Percentiles rank a stretch among this genome's conserved stretches.
Conservation (phyloP, 2,888 invertebrate species). For the Eulithis prunata region DNA sequence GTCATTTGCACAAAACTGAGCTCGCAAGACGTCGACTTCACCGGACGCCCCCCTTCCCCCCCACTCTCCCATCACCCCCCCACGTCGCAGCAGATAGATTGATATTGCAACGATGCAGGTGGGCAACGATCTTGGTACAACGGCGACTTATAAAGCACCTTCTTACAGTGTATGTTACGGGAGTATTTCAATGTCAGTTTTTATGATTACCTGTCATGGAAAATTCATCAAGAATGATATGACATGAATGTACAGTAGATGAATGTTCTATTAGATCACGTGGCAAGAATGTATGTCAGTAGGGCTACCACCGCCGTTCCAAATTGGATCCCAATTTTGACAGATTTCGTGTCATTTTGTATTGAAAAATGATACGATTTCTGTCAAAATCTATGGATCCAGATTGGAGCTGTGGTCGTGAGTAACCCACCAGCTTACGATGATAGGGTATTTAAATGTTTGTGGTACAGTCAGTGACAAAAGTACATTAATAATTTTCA, state of each 20-base stretch:
- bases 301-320: no score
- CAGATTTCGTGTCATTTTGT: no score
- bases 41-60: constrained; percentile 44
- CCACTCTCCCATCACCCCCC: constrained; percentile 41
- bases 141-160: constrained; percentile 59
- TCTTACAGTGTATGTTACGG: constrained; percentile 31
- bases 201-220: constrained; percentile 15
- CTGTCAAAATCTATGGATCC: no score
- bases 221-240: not conserved
- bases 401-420: no score
- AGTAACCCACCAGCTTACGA: no score
- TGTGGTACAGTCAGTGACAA: no score
- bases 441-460: no score
- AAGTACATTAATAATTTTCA: no score
- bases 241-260: not conserved
- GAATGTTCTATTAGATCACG: not conserved
- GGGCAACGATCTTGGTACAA: constrained; percentile 73
- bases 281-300: not conserved
- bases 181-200: constrained; percentile 16
- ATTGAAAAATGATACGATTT: no score
- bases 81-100: constrained; percentile 72
- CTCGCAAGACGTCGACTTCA: constrained; percentile 71
- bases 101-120: constrained; percentile 79
- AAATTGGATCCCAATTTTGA: no score
- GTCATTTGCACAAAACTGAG: constrained; percentile 82